Base-by-base conservation (phyloP, 1,140 invertebrate species). In the Drosophila watanabei region DNA sequence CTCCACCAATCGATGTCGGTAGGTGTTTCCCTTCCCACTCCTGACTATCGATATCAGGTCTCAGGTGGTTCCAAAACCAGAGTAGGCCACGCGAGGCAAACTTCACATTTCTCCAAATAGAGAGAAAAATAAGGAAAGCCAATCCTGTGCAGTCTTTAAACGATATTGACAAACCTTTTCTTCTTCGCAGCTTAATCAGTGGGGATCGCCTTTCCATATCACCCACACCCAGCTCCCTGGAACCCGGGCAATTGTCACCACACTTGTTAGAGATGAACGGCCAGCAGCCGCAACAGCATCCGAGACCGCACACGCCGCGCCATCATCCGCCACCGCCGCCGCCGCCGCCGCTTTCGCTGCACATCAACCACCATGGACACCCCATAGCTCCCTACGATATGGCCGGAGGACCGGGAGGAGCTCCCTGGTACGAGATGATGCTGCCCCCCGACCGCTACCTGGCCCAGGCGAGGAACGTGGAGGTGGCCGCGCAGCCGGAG, bases 401-500 rank as follows among this genome's bases (percentile, higher is more conserved):
- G 35, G 14, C 37, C 18, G 33, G 49, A 30, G 43, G 5, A 7
- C 10, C 9, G 39, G 64, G 30, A 5, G 24, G 7, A 2, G 14
- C 0, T 16, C 54, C 75, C 2, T 88, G 85, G 83, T 90, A 78
- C 58, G 89, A 93, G 10, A 49, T 90, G 30, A 56, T 92, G 11
- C 45, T 88, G 48, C 93, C 94, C 4, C 94, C 94, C 14, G 95
- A 95, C 82, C 92, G 94, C 46, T 95, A 94, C 82, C 71, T 95
- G 49, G 90, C 93, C 1, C 93, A 94, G 54, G 93, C 94, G 5
- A 93, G 94, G 65, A 91, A 94, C 16, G 75, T 94, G 16, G 92
- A 94, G 80, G 75, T 94, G 24, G 93, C 86, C 33, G 64, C 81
- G 24, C 79, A 80, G 16, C 93, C 93, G 18, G 71, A 75, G 2